phyloP scores from a whole-genome alignment of 2,797 vertebrate genomes.

The Amblyraja radiata region DNA sequence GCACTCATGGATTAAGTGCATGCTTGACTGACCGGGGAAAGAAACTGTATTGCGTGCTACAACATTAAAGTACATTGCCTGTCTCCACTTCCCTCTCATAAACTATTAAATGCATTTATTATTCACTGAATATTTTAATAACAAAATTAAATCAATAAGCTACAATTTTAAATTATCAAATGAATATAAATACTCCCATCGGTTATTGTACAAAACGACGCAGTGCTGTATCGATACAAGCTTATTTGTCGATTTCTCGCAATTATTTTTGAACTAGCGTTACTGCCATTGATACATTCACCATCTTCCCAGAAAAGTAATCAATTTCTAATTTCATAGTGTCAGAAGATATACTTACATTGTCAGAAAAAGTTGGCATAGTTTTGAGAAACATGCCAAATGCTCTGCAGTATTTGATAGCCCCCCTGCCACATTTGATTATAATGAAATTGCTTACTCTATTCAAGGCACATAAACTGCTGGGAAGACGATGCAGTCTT shows the following conservation, averaged over 20 bases:
- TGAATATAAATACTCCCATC: not conserved
- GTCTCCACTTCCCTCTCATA: not conserved
- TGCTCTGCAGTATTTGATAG: conserved; percentile 2
- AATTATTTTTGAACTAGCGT: not conserved
- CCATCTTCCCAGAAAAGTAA: not conserved
- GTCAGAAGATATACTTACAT: not conserved
- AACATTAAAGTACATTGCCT: not conserved
- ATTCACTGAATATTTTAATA: not conserved
- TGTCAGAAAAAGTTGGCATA: not conserved
- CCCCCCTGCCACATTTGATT: not conserved
- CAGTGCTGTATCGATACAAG: not conserved
- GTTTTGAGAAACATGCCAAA: not conserved
- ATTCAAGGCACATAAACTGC: not conserved
- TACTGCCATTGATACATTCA: not conserved
- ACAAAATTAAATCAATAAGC: not conserved
- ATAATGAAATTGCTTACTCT: conserved; percentile 7
- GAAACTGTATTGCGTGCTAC: not conserved
- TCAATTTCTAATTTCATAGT: not conserved
- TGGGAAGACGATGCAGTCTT: not conserved
- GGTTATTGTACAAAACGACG: not conserved
- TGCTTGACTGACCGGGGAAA: not conserved
- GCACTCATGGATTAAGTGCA: not conserved
- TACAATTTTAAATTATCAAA: not conserved
- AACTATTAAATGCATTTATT: too few species aligned
- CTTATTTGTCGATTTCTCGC: not conserved